phyloP scores from a whole-genome alignment of 2,797 vertebrate species.

The Semotilus atromaculatus region DNA sequence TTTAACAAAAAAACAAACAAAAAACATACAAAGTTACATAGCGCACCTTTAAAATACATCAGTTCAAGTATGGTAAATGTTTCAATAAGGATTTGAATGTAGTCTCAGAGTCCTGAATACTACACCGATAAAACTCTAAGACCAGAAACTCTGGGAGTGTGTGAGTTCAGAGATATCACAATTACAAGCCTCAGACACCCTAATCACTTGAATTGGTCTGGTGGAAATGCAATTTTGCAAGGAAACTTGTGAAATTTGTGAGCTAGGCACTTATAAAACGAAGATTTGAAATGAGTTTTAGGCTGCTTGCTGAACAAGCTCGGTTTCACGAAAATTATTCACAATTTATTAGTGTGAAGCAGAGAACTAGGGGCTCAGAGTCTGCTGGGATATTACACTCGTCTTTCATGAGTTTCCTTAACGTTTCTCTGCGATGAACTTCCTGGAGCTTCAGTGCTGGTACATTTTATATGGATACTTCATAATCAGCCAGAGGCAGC shows the following conservation, averaged over 20 bases:
- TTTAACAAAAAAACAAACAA: no score
- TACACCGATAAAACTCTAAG: not conserved
- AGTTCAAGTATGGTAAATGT: not conserved
- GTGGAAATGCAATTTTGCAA: constrained; percentile 9
- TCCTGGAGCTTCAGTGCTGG: not conserved
- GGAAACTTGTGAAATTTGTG: constrained; percentile 20
- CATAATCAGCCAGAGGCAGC: constrained; percentile 31
- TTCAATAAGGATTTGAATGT: not conserved
- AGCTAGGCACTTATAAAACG: not conserved
- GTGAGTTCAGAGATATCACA: not conserved
- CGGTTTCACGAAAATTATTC: constrained; percentile 30
- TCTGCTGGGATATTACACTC: constrained; percentile 47
- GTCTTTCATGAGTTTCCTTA: constrained; percentile 34
- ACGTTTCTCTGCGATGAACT: constrained; percentile 7
- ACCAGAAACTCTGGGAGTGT: not conserved
- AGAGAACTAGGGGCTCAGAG: constrained; percentile 8
- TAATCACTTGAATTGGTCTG: not conserved
- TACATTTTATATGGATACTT: constrained; percentile 20
- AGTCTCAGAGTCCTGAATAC: not conserved
- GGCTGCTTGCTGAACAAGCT: constrained; percentile 19
- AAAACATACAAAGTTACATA: not conserved
- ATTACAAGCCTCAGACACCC: not conserved
- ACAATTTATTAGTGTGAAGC: constrained; percentile 38
- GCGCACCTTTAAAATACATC: not conserved
- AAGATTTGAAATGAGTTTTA: constrained; percentile 32